These are phyloP conservation scores for Columba janthina DNA, from an alignment of 2,113 vertebrate species.

Conservation along the genomic window DNA sequence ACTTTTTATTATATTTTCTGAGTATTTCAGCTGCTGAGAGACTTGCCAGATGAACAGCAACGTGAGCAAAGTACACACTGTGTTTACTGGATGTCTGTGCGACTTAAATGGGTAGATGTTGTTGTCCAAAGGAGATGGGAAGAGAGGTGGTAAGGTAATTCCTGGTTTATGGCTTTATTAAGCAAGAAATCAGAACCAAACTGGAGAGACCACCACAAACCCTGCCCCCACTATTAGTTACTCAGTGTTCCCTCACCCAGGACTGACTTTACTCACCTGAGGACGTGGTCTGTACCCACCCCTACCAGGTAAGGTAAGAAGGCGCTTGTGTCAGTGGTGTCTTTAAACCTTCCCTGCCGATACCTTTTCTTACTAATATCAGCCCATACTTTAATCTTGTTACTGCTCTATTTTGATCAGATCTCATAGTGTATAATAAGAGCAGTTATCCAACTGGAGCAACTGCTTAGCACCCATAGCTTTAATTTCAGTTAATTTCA, in stretches of 20 bases:
- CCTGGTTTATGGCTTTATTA: background rate
- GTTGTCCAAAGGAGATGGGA: background rate
- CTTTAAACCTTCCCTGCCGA: background rate
- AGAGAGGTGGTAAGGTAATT: background rate
- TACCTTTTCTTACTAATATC: background rate
- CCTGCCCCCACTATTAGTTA: background rate
- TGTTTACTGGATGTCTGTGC: background rate
- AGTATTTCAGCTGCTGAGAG: background rate
- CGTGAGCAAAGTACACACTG: background rate
- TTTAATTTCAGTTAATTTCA: background rate
- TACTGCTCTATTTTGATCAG: background rate
- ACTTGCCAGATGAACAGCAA: background rate
- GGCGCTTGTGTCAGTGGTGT: background rate
- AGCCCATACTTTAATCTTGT: background rate
- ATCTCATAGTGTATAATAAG: fast-evolving
- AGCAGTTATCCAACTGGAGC: background rate
- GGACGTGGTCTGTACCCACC: background rate
- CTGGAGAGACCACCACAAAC: background rate
- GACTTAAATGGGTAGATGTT: background rate
- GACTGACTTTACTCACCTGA: background rate
- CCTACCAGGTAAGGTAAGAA: background rate
- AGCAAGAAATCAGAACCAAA: background rate
- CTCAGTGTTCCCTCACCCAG: background rate
- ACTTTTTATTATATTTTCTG: background rate
- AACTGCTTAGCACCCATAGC: background rate